phyloP scores from a whole-genome alignment of 2,888 invertebrate species.

The Halictus ligatus region DNA sequence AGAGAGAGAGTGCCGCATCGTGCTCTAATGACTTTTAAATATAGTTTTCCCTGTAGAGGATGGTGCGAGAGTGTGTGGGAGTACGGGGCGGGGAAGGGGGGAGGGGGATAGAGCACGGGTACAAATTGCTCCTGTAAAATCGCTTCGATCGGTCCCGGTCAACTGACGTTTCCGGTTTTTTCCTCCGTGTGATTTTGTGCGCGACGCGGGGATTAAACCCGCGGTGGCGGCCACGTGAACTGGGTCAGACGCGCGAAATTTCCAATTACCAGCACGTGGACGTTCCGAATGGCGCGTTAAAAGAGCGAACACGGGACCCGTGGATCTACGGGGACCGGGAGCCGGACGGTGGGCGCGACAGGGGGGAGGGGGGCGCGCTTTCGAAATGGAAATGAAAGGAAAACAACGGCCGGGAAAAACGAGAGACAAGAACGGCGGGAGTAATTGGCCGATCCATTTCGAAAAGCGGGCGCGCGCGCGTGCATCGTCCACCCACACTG shows the following conservation, averaged over 20 bases:
- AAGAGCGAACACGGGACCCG: conserved; percentile 22
- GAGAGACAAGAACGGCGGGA: conserved; percentile 43
- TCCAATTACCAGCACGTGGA: conserved; percentile 71
- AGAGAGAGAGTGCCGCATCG: not conserved
- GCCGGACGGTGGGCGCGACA: not conserved
- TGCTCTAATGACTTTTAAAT: conserved; percentile 57
- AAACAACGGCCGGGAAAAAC: conserved; percentile 49
- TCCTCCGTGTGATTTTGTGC: conserved; percentile 50
- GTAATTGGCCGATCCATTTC: conserved; percentile 64
- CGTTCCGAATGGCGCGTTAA: conserved; percentile 54
- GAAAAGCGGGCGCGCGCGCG: conserved; percentile 36
- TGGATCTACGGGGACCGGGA: not conserved
- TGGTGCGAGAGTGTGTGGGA: not conserved
- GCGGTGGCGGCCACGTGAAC: conserved; percentile 56
- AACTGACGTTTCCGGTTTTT: conserved; percentile 53
- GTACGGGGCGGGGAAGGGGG: not conserved
- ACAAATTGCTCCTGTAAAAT: conserved; percentile 54
- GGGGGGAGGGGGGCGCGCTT: conserved; percentile 20
- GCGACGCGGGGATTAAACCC: conserved; percentile 61
- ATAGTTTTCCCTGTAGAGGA: conserved; percentile 42
- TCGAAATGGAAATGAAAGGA: conserved; percentile 59
- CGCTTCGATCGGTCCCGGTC: conserved; percentile 40
- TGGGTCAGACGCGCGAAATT: conserved; percentile 68
- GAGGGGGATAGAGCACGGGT: not conserved
- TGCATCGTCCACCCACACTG: conserved; percentile 6